These are phyloP conservation scores for Artemia sinica DNA, from an alignment of 2,888 invertebrate genomes.

Conservation along the genomic window DNA sequence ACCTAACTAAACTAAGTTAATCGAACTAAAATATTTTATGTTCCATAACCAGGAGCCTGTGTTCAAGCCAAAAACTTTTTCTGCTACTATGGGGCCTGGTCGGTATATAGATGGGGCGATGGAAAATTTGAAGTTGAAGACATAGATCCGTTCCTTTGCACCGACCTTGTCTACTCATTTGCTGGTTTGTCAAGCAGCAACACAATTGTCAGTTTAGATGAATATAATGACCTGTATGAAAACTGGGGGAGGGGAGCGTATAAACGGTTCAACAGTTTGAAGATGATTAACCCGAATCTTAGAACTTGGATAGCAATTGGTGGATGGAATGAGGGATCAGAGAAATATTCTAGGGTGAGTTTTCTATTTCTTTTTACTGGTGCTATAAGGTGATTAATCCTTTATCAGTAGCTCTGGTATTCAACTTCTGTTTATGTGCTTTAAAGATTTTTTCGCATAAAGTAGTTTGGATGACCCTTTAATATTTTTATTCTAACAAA, in stretches of 20 bases:
- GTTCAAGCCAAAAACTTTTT: slow-evolving; percentile 36
- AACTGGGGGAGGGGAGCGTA: slow-evolving; percentile 38
- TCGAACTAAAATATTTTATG: no score
- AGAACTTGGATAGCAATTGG: slow-evolving; percentile 32
- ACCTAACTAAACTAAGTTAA: no score
- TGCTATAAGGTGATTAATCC: no score
- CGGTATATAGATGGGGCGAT: slow-evolving; percentile 44
- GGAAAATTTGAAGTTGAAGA: slow-evolving; percentile 48
- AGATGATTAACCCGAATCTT: slow-evolving; percentile 29
- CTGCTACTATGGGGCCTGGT: slow-evolving; percentile 61
- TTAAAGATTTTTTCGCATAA: no score
- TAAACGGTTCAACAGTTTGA: slow-evolving; percentile 30
- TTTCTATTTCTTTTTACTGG: no score
- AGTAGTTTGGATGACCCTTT: no score
- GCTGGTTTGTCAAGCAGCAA: slow-evolving; percentile 43
- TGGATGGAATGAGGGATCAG: slow-evolving; percentile 40
- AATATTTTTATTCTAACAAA: no score
- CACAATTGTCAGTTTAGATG: slow-evolving; percentile 29
- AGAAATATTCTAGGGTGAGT: slow-evolving; percentile 39
- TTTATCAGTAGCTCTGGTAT: no score
- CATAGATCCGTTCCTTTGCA: slow-evolving; percentile 50
- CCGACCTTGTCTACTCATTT: slow-evolving; percentile 56
- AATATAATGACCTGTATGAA: slow-evolving; percentile 42
- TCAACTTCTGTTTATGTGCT: no score
- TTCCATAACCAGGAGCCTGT: no score